Base-by-base conservation (phyloP, 2,113 vertebrate species). In the Zootoca vivipara region DNA sequence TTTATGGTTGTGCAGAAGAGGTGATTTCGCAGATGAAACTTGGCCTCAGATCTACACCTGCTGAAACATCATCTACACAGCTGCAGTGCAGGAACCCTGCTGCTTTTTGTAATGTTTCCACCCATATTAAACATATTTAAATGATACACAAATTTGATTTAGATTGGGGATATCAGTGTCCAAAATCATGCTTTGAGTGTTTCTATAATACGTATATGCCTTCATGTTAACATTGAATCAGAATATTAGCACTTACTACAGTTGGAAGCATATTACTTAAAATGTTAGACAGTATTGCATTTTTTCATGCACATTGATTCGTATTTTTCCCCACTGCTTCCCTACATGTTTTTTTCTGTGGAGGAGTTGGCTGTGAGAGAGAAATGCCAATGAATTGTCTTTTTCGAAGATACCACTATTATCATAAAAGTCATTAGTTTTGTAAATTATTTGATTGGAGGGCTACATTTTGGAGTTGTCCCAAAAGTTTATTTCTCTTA, bases 201-300 rank as follows among this genome's bases (percentile, higher is more conserved):
- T 72, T 65, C 81, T 90, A 56, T 83, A 92, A 83, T 62, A 64
- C 30, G 12, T 42, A 78, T 42, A n/a, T 77, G 58, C 70, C 16
- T 74, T 30, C n/a, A 62, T 52, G 35, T 84, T 82, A 90, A 89
- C 85, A 84, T 70, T 0, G 0, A 83, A 87, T 88, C 83, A n/a
- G 78, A 92, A 83, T 82, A 74, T 91, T 5, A 30, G 82, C 82
- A 65, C 92, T 93, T 40, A 2, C 91, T 92, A 91, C 85, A 75
- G 38, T 82, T 82, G 30, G 24, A 35, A 10, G 13, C 5, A 42
- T 52, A 3, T 24, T 89, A 87, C 86, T 1, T 0, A 75, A 74
- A 89, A 72, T 35, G 56, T 90, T 88, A 89, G 38, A 69, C 67
- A n/a, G 42, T 20, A 90, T 86, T 85, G 74, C 77, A 91, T 79